A percentile compares a stretch with the other conserved stretches of the same genome.
Conservation (phyloP, 2,113 vertebrate species). For the Tonatia bakeri region DNA sequence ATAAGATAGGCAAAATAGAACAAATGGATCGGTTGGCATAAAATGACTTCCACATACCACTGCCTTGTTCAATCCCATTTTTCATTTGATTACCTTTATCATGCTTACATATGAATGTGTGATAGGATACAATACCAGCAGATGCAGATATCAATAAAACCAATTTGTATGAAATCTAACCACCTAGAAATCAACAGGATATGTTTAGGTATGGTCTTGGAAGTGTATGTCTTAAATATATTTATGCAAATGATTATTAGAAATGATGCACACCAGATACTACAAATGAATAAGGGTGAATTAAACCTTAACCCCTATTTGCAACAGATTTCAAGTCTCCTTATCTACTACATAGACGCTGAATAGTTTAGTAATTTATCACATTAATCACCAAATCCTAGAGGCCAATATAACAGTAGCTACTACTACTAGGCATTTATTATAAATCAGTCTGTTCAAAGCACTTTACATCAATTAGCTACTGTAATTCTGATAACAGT, state of each 20-base stretch:
- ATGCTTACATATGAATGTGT: neutral
- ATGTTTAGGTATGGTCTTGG: neutral
- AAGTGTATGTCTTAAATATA: neutral
- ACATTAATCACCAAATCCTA: neutral
- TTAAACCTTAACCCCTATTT: neutral
- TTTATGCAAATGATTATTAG: neutral
- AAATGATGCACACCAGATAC: neutral
- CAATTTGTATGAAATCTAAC: neutral
- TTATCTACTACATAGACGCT: neutral
- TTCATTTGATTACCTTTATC: neutral
- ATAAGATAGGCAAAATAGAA: neutral
- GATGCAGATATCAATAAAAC: neutral
- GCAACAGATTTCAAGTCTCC: neutral
- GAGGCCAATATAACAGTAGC: neutral
- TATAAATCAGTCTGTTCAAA: neutral
- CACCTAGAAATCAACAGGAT: neutral
- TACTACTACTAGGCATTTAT: neutral
- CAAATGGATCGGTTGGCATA: neutral
- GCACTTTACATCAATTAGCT: neutral
- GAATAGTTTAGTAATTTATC: neutral
- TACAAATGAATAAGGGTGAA: neutral
- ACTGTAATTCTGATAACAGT: neutral
- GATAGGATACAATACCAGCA: neutral
- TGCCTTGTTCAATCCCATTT: neutral
- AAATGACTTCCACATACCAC: neutral